Base-by-base conservation (phyloP, 2,113 vertebrate species). In the Antennarius striatus region DNA sequence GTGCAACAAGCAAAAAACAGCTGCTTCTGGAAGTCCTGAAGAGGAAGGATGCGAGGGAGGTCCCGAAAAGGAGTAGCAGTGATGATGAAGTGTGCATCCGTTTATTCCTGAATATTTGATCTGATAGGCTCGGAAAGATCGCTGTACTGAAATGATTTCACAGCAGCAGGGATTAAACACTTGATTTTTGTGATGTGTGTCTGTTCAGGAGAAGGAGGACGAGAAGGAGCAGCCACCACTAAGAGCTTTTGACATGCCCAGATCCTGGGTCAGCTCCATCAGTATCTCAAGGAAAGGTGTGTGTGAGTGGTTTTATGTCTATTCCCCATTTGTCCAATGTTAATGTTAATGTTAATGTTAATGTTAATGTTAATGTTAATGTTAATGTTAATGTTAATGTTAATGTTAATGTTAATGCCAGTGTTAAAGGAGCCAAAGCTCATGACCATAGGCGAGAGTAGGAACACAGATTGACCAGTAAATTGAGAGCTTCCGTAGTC, bases 221-320 rank as follows among this genome's bases (percentile, higher is more conserved):
- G 73, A 80, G 32, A 7, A 36, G 32, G 32, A 36, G 32, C 2
- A 5, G 32, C 32, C 32, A 7, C 32, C 32, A 28, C 71, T 61
- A 2, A 82, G 53, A 16, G 83, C 77, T 7, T 94, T 95, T 58
- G 79, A 94, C 60, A 96, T 98, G 95, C 95, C 95, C 0, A 71
- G 68, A 2, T 94, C 96, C 0, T 99, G 97, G 97, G 94, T 95
- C 71, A 53, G 82, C 0, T 86, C 6, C 63, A 90, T 99, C 51
- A 10, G 48, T 1, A 73, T 98, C 75, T 88, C 94, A 10, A 68
- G 69, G 0, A 85, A 90, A 92, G 95, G 51, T 53, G 42, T 43
- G 42, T 43, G 11, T 43, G 42, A 8, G 42, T 43, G 42, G 6
- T 7, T 11, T 7, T 43, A 11, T 10, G 42, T 43, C 3, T 43